phyloP scores from a whole-genome alignment of 2,113 vertebrate genomes.

The Odontesthes bonariensis region DNA sequence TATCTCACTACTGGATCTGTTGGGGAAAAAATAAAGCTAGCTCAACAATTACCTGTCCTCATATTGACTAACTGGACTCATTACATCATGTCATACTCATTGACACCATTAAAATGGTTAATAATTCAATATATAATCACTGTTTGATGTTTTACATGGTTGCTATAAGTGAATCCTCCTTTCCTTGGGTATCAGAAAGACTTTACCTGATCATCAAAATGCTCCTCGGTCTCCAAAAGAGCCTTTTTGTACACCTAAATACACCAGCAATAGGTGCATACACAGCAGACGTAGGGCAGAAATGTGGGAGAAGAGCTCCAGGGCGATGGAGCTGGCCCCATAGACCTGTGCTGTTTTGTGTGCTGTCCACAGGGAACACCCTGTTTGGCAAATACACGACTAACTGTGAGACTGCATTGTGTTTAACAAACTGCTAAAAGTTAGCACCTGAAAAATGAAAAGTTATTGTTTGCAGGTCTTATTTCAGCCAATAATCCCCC shows the following conservation, averaged over 20 bases:
- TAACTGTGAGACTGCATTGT: constrained; percentile 74
- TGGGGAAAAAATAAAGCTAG: constrained; percentile 25
- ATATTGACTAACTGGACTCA: constrained; percentile 66
- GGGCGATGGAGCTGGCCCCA: constrained; percentile 61
- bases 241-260: not conserved
- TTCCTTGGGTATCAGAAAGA: constrained; percentile 41
- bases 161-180: constrained; percentile 45
- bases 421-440: constrained; percentile 40
- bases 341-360: constrained; percentile 55
- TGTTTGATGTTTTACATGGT: constrained; percentile 46
- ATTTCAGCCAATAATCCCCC: not conserved
- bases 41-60: constrained; percentile 17
- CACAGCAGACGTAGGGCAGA: constrained; percentile 7
- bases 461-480: constrained; percentile 4
- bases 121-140: constrained; percentile 35
- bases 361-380: constrained; percentile 18
- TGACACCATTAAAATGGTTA: constrained; percentile 44
- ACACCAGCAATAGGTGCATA: not conserved
- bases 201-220: constrained; percentile 37
- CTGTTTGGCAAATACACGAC: constrained; percentile 47
- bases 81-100: constrained; percentile 61
- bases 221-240: not conserved
- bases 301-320: constrained; percentile 59
- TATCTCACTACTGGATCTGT: constrained; percentile 6
- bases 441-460: constrained; percentile 30